These are phyloP conservation scores for Enteromius afrohamiltoni DNA, from an alignment of 2,797 vertebrate species.

Conservation along the genomic window DNA sequence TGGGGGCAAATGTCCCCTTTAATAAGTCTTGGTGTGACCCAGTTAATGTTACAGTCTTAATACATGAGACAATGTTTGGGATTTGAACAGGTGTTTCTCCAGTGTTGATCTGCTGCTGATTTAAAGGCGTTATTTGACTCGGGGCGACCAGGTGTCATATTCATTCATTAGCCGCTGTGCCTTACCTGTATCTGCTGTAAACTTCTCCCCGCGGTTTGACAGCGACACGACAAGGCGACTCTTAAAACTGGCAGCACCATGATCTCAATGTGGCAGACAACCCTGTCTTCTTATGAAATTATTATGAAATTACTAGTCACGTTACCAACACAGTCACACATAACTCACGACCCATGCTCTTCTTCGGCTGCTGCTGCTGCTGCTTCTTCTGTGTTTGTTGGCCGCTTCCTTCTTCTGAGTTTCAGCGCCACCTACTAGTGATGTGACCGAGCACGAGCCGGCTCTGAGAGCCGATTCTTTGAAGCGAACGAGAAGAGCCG, in stretches of 20 bases:
- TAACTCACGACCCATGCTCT: background rate
- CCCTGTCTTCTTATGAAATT: background rate
- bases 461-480: too few species aligned
- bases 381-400: background rate
- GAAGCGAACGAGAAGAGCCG: too few species aligned
- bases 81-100: too few species aligned
- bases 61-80: too few species aligned
- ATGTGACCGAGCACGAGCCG: too few species aligned
- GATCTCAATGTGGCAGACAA: background rate
- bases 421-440: background rate
- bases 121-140: background rate
- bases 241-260: background rate
- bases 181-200: slow-evolving; percentile 3
- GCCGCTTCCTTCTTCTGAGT: background rate
- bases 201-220: background rate
- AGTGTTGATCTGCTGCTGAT: too few species aligned
- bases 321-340: background rate
- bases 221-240: background rate
- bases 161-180: background rate
- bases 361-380: background rate
- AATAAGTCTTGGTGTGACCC: too few species aligned
- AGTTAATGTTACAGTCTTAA: too few species aligned
- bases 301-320: background rate
- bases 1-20: too few species aligned
- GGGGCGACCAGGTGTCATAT: background rate